phyloP scores from a whole-genome alignment of 2,113 vertebrate species.

The Fulmarus glacialis region DNA sequence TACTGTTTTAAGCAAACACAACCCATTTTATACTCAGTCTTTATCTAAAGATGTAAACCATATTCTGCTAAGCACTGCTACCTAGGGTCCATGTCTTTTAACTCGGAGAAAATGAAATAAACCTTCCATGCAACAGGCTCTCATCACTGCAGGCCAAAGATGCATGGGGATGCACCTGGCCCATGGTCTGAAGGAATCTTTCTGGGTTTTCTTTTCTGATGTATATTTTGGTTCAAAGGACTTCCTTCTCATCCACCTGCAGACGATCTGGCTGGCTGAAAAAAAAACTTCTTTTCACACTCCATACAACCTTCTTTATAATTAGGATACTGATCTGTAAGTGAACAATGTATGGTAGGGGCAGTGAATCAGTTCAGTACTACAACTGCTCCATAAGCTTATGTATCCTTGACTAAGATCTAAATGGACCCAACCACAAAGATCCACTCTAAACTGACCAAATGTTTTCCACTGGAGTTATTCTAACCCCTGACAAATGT shows the following conservation, averaged over 20 bases:
- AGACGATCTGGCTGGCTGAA: background rate
- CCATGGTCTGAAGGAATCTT: fast-evolving
- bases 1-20: background rate
- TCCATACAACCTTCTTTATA: background rate
- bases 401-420: background rate
- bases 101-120: background rate
- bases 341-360: fast-evolving
- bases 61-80: background rate
- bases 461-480: background rate
- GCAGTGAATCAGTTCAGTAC: background rate
- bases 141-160: background rate
- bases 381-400: background rate
- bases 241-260: background rate
- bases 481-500: background rate
- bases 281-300: background rate
- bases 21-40: background rate
- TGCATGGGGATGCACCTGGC: background rate
- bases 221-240: background rate
- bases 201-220: background rate
- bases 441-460: background rate
- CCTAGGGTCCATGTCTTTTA: background rate
- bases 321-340: fast-evolving
- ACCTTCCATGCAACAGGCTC: background rate
- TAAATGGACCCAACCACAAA: background rate
- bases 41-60: background rate